Evolutionary conservation across 2,888 invertebrate genomes (phyloP), one percentile per base, ranked within the genome.

Genomic region (Ectemnius lituratus): DNA sequence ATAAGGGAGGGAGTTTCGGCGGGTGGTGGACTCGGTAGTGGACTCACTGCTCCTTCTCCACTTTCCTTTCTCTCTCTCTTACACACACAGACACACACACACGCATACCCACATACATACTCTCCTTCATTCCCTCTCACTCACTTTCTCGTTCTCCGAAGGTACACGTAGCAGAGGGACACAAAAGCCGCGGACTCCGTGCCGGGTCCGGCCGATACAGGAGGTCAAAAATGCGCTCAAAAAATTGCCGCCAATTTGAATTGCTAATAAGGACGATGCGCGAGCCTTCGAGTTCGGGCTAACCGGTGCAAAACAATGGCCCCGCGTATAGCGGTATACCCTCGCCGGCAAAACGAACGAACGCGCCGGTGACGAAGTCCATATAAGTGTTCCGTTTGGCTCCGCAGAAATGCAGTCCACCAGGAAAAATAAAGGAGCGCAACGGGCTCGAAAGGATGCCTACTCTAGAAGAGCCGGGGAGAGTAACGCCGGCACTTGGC

Each of bases 221-320:
- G 90, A 90, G 90, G 90, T 90, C 90, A 90, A 90, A 90, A 90
- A 90, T 90, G 90, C 89, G 88, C 89, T 90, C 88, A 90, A 90
- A 90, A 90, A 90, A 90, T 90, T 90, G 90, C 90, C 90, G 90
- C 89, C 90, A 89, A 90, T 90, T 90, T 90, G 90, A 90, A 90
- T 90, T 90, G 90, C 90, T 90, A 90, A 90, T 90, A 87, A 87
- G 85, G 84, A 86, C 83, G 84, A 80, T 84, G 87, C 84, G 85
- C 78, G 82, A 79, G 81, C 82, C 81, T 83, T 74, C 75, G 70
- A 70, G 83, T 76, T 81, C 80, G 83, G 85, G 80, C 81, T 82
- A 81, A 86, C 86, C 87, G 87, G 87, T 88, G 87, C 88, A 90
- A 90, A 90, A 89, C 90, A 90, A 90, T 90, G 89, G 89, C 69